phyloP scores from a whole-genome alignment of 2,888 invertebrate species.

The Itoplectis maculator region DNA sequence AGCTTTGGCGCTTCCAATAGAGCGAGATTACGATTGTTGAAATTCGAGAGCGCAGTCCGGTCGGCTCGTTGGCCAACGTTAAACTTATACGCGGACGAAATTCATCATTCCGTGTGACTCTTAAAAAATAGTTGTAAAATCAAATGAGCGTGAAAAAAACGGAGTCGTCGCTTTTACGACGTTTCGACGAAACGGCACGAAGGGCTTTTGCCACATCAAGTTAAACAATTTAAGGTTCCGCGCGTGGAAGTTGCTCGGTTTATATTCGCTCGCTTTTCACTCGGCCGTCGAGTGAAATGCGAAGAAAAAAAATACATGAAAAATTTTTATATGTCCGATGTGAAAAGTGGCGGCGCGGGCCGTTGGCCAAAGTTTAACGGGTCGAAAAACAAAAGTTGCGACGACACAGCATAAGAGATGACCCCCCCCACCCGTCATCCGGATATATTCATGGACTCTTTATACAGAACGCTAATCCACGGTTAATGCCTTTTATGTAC shows the following conservation, averaged over 20 bases:
- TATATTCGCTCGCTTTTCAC: background rate
- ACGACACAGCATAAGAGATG: slow-evolving; percentile 11
- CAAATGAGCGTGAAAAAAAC: background rate
- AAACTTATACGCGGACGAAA: background rate
- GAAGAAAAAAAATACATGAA: slow-evolving; percentile 3
- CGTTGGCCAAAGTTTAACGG: slow-evolving; percentile 7
- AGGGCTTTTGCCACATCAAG: background rate
- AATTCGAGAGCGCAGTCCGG: background rate
- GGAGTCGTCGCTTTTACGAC: background rate
- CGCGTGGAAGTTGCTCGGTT: background rate
- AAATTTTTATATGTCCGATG: background rate
- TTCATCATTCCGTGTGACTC: background rate
- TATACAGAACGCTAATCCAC: slow-evolving; percentile 29
- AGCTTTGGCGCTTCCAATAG: slow-evolving; percentile 16
- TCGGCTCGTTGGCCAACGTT: slow-evolving; percentile 2
- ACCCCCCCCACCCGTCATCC: background rate
- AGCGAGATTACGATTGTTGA: slow-evolving; percentile 8
- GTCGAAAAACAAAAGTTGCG: slow-evolving; percentile 38
- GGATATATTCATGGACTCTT: slow-evolving; percentile 59
- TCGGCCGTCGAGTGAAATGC: background rate
- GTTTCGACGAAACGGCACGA: background rate
- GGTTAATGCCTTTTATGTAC: slow-evolving; percentile 52
- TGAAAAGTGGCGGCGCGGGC: slow-evolving; percentile 17
- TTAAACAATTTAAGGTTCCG: background rate
- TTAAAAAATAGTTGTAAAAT: slow-evolving; percentile 10